Conservation (phyloP, 2,888 invertebrate genomes). For the Macaria notata region DNA sequence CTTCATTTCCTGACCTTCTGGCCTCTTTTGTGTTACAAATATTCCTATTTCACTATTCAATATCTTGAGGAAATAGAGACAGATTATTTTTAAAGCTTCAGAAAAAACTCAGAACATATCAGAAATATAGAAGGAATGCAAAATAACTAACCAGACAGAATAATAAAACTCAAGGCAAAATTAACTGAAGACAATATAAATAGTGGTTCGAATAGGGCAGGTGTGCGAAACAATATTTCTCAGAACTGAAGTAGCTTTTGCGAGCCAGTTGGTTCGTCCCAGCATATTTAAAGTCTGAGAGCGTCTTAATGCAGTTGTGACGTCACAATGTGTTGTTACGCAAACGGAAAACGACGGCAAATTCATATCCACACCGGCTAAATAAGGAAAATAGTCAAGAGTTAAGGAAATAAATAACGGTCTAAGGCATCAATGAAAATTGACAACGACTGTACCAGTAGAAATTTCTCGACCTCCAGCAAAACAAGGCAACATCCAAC, state of each 20-base stretch:
- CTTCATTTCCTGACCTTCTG: too few species aligned
- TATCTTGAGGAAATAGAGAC: too few species aligned
- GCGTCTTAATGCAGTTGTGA: conserved; percentile 50
- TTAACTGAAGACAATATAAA: conserved; percentile 2
- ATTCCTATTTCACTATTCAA: too few species aligned
- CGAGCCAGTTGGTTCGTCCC: conserved; percentile 54
- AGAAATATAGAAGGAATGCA: too few species aligned
- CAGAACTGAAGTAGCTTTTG: conserved; percentile 62
- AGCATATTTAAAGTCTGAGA: conserved; percentile 37
- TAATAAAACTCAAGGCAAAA: conserved; percentile 1
- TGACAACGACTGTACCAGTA: too few species aligned
- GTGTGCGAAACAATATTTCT: conserved; percentile 59
- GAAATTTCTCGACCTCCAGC: not conserved
- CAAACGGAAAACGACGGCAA: not conserved
- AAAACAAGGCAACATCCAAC: not conserved
- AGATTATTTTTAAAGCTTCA: too few species aligned
- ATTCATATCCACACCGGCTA: not conserved
- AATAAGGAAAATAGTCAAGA: too few species aligned
- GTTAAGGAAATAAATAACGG: too few species aligned
- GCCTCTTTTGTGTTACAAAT: too few species aligned
- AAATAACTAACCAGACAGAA: not conserved
- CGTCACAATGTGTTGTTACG: conserved; percentile 48
- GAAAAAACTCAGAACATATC: too few species aligned
- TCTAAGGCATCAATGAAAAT: too few species aligned
- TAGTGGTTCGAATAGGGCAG: conserved; percentile 61